Evolutionary conservation across 2,113 vertebrate species (phyloP), one percentile per base, ranked within the genome.

Genomic region (Zosterops borbonicus): DNA sequence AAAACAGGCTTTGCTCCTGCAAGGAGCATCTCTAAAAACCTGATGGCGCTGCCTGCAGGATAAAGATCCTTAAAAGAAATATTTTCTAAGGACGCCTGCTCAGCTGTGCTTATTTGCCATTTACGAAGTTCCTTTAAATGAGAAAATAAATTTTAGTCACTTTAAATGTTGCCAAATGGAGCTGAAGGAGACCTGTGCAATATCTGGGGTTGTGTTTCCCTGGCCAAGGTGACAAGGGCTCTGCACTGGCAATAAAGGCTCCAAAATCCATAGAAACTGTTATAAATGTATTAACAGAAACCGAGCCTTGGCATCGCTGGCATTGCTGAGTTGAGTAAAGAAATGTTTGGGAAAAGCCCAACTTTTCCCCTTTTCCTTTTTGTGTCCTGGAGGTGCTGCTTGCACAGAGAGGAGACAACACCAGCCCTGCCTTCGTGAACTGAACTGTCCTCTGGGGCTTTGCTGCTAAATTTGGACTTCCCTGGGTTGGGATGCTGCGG

Each of bases 361-460:
- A 76, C 86, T 75, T 76, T 25, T 4, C 4, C 47, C 27, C 0
- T 60, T 68, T 49, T 22, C 12, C 37, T 0, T 1, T 1, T 2
- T 24, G 31, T 41, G 2, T 42, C 35, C 2, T 62, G 14, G 24
- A 12, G 62, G 25, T 5, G 6, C 21, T 2, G 0, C 52, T 85
- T 7, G 35, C 52, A 5, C 11, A 39, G 39, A 11, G 73, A 9
- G 74, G 58, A 62, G 62, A 3, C 27, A 35, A 8, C 4, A 1
- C 11, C 21, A 2, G 0, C 0, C 0, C 4, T 21, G 27, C 6
- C 25, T 59, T 9, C 1, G 2, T 15, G 47, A 33, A 1, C 33
- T 15, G 47, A 33, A 1, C 33, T 22, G 21, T 33, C 31, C 78
- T 58, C 24, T 69, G 78, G 70, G 81, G 56, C 33, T 84, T 82